Base-by-base conservation (phyloP, 2,113 vertebrate genomes). In the Pomatorhinus ruficollis region DNA sequence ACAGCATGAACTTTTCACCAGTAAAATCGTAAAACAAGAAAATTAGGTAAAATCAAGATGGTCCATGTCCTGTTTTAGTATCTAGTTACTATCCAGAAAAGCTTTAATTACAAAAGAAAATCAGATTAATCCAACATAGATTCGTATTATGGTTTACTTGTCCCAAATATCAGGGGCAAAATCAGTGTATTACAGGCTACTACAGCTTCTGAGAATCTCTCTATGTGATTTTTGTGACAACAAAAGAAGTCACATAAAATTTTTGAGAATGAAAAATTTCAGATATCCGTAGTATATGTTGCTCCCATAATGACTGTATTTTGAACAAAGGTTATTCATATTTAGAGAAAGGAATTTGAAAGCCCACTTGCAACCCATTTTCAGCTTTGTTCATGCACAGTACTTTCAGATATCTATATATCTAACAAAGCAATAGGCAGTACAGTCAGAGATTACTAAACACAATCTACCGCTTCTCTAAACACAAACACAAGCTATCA, bases 201-300 rank as follows among this genome's bases (percentile, higher is more conserved):
- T 66, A 59, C 7, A 66, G 18, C 37, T 66, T 88, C 33, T 83
- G 24, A 84, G 15, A 87, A 64, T 53, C 15, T 78, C 28, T 61
- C 47, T 20, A 60, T 8, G 37, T 11, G 9, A 5, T 68, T 74
- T 57, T 45, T 61, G 4, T 77, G 59, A 3, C 21, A 30, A 42
- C 3, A 76, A 64, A 63, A 63, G 42, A 33, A 22, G 35, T 83
- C 10, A 42, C 1, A 0, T 45, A 75, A 57, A 37, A 69, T 45
- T 53, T 39, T 52, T 85, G 9, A 39, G 24, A 59, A 74, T 63
- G 33, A 54, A 86, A 72, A 75, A 31, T 3, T 59, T 57, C 25
- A 53, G 37, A 35, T 66, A 47, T 50, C 11, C 4, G 1, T 8
- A 39, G 16, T 31, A 61, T 2, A 10, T n/a, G 8, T 24, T 0